Percentiles rank a stretch among this genome's conserved stretches.
Evolutionary conservation across 2,797 vertebrate genomes (phyloP).

Genomic region (Eulemur coronatus): DNA sequence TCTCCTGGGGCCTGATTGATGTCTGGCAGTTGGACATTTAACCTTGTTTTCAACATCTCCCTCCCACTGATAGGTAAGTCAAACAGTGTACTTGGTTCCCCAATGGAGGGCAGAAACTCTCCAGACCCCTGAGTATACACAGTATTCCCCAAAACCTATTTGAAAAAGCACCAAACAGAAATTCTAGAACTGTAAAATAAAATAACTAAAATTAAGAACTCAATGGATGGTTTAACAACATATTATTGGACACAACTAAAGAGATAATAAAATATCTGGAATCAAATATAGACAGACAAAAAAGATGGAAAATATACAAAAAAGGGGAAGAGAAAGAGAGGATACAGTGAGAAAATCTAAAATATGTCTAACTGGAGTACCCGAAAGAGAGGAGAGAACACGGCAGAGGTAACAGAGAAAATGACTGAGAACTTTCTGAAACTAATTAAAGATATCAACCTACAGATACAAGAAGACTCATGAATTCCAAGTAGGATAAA

Average conservation of each 20-base stretch:
- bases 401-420: background rate
- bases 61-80: background rate
- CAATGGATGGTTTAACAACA: background rate
- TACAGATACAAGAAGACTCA: background rate
- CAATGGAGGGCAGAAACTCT: background rate
- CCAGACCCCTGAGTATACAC: background rate
- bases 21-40: background rate
- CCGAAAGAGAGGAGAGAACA: background rate
- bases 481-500: background rate
- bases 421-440: background rate
- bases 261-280: background rate
- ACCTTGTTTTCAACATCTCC: background rate
- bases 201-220: background rate
- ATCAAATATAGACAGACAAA: background rate
- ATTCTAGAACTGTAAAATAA: background rate
- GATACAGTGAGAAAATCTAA: constrained; percentile 7
- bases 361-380: background rate
- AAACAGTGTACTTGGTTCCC: background rate
- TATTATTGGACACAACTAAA: background rate
- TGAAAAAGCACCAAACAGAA: background rate
- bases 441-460: background rate
- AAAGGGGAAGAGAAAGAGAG: background rate
- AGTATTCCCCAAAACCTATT: background rate
- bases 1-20: background rate
- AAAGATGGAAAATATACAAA: background rate